phyloP scores from a whole-genome alignment of 1,140 invertebrate genomes.

The Drosophila repletoides region DNA sequence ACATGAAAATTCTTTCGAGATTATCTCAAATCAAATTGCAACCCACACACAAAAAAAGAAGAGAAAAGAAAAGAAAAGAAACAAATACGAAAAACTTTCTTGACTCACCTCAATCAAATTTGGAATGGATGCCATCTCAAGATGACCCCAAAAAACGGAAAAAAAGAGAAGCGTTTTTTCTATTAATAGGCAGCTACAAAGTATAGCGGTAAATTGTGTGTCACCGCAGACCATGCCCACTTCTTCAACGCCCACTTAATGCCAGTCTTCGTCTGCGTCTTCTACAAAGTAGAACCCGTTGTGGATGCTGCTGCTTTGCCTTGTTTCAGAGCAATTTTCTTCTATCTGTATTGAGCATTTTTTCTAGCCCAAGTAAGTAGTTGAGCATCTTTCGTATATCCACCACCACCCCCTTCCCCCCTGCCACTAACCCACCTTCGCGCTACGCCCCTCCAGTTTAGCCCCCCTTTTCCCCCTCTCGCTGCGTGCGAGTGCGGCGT shows the following conservation, averaged over 20 bases:
- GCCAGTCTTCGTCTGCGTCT: not conserved
- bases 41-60: not conserved
- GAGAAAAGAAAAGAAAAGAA: not conserved
- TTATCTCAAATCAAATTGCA: conserved; percentile 19
- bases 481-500: conserved; percentile 25
- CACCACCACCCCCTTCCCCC: not conserved
- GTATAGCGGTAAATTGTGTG: conserved; percentile 35
- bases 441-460: too few species aligned
- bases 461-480: not conserved
- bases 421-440: not conserved
- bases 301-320: not conserved
- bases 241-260: not conserved
- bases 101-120: conserved; percentile 42
- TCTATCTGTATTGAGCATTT: conserved; percentile 44
- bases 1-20: not conserved
- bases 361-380: conserved; percentile 36
- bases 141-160: conserved; percentile 36
- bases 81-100: conserved; percentile 9
- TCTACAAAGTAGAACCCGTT: conserved; percentile 30
- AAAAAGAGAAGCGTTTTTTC: conserved; percentile 25
- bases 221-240: not conserved
- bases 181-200: conserved; percentile 34
- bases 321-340: conserved; percentile 39
- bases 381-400: conserved; percentile 30
- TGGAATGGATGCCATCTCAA: conserved; percentile 18